A percentile compares a stretch with the other conserved stretches of the same genome.
Evolutionary conservation across 2,797 vertebrate genomes (phyloP).

Genomic region (Coregonus sp.): DNA sequence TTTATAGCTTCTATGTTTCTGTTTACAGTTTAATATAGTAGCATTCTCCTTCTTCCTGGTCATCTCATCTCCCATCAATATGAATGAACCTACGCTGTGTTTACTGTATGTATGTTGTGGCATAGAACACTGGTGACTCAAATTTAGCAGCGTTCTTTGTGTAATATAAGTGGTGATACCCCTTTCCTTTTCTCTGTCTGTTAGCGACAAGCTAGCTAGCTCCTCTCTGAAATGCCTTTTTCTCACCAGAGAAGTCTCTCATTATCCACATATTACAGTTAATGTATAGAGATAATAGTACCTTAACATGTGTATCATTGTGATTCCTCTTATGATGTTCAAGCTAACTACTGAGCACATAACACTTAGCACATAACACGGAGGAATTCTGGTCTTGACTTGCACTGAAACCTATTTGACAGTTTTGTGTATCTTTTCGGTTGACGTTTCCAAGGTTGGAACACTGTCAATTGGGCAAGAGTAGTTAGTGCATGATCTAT

Average conservation of each 20-base stretch:
- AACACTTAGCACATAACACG: neutral
- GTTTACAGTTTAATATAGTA: conserved; percentile 61
- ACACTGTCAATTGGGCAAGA: conserved; percentile 43
- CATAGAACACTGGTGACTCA: conserved; percentile 40
- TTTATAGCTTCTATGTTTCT: conserved; percentile 32
- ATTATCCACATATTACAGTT: conserved; percentile 8
- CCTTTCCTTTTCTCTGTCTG: conserved; percentile 23
- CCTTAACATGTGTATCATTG: neutral
- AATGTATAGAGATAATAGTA: neutral
- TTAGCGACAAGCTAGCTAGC: conserved; percentile 38
- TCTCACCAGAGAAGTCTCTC: conserved; percentile 48
- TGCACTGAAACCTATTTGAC: conserved; percentile 22
- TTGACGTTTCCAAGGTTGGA: conserved; percentile 25
- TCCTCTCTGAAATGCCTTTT: conserved; percentile 67
- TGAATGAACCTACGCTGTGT: conserved; percentile 59
- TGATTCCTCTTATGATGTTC: neutral
- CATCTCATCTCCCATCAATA: conserved; percentile 60
- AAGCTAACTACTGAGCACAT: neutral
- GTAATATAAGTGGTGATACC: conserved; percentile 1
- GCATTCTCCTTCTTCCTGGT: conserved; percentile 25
- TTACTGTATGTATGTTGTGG: conserved; percentile 37
- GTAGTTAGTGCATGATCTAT: neutral
- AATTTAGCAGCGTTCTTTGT: conserved; percentile 28
- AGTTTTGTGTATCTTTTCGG: conserved; percentile 9
- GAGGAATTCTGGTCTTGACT: too few relatives aligned